A percentile compares a stretch with the other conserved stretches of the same genome.
phyloP scores from a whole-genome alignment of 2,797 vertebrate species.

The Pangasius macronema region DNA sequence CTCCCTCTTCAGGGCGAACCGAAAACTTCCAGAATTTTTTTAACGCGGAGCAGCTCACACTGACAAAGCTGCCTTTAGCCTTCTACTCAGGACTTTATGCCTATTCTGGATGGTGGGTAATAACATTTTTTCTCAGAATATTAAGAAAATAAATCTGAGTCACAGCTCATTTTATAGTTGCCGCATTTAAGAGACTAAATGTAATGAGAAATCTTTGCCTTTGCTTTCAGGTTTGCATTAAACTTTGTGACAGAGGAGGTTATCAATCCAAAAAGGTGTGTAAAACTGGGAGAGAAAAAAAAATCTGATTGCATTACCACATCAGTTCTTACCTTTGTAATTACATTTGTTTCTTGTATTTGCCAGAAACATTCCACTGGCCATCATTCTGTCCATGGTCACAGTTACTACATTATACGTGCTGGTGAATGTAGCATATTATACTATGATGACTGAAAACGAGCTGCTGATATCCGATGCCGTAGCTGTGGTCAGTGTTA shows the following conservation, averaged over 20 bases:
- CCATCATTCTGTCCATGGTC: conserved; percentile 89
- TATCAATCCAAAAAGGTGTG: conserved; percentile 85
- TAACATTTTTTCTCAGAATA: neutral
- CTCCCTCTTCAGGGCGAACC: conserved; percentile 73
- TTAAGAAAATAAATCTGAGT: neutral
- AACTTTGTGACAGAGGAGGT: conserved; percentile 88
- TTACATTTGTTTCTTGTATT: neutral
- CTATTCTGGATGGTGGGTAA: conserved; percentile 85
- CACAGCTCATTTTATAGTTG: neutral
- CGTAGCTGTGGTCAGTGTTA: conserved; percentile 89
- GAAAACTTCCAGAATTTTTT: conserved; percentile 85
- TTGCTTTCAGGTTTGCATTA: conserved; percentile 81
- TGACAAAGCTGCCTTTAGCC: conserved; percentile 84
- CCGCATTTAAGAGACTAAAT: neutral
- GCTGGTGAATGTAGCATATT: conserved; percentile 92
- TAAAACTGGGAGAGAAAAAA: neutral
- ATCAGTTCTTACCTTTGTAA: neutral
- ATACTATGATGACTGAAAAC: conserved; percentile 86
- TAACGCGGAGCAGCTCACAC: conserved; percentile 68
- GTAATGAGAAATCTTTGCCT: neutral
- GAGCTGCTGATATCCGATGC: conserved; percentile 89
- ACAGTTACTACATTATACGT: conserved; percentile 89
- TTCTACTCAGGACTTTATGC: conserved; percentile 91
- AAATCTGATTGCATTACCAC: neutral
- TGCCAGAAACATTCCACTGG: conserved; percentile 86